Base-by-base conservation (phyloP, 2,888 invertebrate genomes). In the Amphipoea oculea region DNA sequence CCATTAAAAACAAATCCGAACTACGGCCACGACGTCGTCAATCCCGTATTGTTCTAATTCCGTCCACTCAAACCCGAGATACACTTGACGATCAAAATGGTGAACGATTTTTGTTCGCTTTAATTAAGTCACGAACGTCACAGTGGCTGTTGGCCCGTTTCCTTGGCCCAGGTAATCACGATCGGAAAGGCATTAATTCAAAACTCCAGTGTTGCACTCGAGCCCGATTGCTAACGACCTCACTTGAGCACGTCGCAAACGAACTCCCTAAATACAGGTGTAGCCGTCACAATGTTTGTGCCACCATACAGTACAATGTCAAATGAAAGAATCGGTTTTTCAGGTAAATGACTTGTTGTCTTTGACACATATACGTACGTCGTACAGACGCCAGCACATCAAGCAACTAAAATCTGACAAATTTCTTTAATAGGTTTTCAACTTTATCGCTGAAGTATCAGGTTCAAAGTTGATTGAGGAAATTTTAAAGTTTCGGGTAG, bases 61-160 rank as follows among this genome's bases (percentile, higher is more conserved):
- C 77, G 71, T 76, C 83, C 84, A 87, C 85, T 88, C 81, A 81
- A 88, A 81, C 85, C 84, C 80, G 70, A 89, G 85, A 89, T 86
- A 90, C 89, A 90, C 89, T 89, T 72, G 74, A 90, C 88, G 90
- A 91, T 90, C 92, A 90, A 91, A 94, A 92, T 90, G 91, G 89
- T 85, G 88, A 90, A 88, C 89, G 90, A 90, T 92, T 93, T 92
- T 91, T 93, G 92, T 92, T 90, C 90, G 87, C 87, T 91, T 93
- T 94, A 94, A 94, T 94, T 93, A 93, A 94, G 94, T 94, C 94
- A 95, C 94, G 94, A 92, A 92, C 94, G 87, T 92, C 88, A 91
- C 91, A 89, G 91, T 88, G 90, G 91, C 89, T 91, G 90, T 89
- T 88, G 90, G 90, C 86, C 92, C 91, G 89, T 90, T 93, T 92